Conservation (phyloP, 2,797 vertebrate species). For the Acanthopagrus latus region DNA sequence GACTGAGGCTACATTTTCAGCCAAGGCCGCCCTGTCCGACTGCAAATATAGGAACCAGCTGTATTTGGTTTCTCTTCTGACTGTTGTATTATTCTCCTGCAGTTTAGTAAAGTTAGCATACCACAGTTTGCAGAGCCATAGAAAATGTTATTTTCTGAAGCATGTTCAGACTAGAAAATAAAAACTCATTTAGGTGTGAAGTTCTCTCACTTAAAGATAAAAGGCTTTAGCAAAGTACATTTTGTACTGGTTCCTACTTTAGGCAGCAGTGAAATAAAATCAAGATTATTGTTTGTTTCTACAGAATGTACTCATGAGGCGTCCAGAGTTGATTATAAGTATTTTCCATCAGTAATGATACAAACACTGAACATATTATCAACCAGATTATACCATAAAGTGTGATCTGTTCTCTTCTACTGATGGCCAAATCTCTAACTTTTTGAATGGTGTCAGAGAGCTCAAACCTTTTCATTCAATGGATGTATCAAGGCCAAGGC, state of each 20-base stretch:
- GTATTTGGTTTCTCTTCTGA: conserved; percentile 63
- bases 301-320: background rate
- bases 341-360: background rate
- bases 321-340: background rate
- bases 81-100: conserved; percentile 46
- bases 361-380: background rate
- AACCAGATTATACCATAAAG: background rate
- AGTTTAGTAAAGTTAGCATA: conserved; percentile 49
- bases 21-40: conserved; percentile 65
- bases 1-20: conserved; percentile 51
- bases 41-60: conserved; percentile 79
- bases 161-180: conserved; percentile 29
- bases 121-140: conserved; percentile 40
- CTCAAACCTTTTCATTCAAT: background rate
- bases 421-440: background rate
- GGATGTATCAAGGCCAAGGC: background rate
- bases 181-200: conserved; percentile 46
- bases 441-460: background rate
- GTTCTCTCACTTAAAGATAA: conserved; percentile 48
- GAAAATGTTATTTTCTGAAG: conserved; percentile 45
- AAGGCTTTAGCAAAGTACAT: conserved; percentile 44
- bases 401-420: background rate
- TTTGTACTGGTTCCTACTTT: conserved; percentile 24
- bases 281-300: background rate
- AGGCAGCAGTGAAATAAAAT: conserved; percentile 4